Conservation (phyloP, 2,113 vertebrate genomes). For the Xiphias gladius region DNA sequence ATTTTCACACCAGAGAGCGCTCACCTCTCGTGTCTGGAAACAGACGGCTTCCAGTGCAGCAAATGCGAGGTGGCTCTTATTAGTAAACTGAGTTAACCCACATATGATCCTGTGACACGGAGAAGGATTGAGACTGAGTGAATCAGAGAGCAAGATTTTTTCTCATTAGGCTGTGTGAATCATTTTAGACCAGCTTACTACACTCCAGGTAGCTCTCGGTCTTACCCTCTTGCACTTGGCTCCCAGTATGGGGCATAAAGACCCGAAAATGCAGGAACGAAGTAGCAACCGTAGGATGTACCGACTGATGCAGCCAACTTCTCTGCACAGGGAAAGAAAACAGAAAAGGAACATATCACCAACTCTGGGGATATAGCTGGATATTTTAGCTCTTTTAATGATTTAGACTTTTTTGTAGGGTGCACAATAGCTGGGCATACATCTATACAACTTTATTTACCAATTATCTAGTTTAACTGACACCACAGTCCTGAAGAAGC, state of each 20-base stretch:
- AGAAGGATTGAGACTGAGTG: background rate
- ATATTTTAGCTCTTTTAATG: background rate
- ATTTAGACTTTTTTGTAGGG: too few relatives aligned
- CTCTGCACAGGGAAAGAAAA: constrained; percentile 81
- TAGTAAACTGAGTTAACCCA: constrained; percentile 96
- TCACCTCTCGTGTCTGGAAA: constrained; percentile 94
- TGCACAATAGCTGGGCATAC: background rate
- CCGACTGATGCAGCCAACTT: constrained; percentile 91
- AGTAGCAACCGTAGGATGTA: constrained; percentile 95
- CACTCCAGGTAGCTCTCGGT: background rate
- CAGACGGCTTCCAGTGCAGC: constrained; percentile 95
- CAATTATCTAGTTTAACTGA: background rate
- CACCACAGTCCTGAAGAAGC: background rate
- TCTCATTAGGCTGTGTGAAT: background rate
- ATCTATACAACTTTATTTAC: background rate
- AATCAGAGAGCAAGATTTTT: background rate
- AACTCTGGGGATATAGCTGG: background rate
- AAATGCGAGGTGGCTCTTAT: constrained; percentile 92
- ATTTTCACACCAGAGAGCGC: too few relatives aligned
- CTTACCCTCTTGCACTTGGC: constrained; percentile 94
- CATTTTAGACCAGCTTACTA: fast-evolving
- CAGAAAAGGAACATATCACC: background rate
- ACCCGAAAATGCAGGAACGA: constrained; percentile 96
- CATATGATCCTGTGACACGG: constrained; percentile 91
- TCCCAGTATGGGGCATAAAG: constrained; percentile 98